Evolutionary conservation across 2,888 invertebrate species (phyloP).

Genomic region (Nomada flava): DNA sequence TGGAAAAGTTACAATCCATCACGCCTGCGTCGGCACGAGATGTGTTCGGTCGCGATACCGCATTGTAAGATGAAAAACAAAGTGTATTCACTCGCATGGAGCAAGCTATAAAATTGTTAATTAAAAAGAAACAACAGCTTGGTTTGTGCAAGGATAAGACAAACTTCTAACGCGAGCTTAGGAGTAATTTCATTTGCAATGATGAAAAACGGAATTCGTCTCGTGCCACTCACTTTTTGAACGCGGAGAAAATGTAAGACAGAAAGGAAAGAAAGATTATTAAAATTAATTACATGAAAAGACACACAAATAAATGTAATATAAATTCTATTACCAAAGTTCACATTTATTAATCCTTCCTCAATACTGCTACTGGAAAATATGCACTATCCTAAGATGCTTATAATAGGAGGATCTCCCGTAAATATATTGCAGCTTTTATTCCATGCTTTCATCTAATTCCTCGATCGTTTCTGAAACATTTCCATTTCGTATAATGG

Average conservation of each 20-base stretch:
- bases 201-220: conserved; percentile 54
- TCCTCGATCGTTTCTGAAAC: conserved; percentile 61
- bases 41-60: conserved; percentile 57
- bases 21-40: conserved; percentile 73
- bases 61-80: conserved; percentile 33
- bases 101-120: conserved; percentile 57
- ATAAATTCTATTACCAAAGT: conserved; percentile 80
- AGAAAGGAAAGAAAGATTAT: conserved; percentile 67
- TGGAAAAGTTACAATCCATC: conserved; percentile 63
- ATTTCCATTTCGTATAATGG: conserved; percentile 69
- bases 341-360: conserved; percentile 34
- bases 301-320: conserved; percentile 83
- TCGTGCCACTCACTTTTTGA: conserved; percentile 62
- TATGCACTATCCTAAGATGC: neutral
- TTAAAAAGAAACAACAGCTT: conserved; percentile 50
- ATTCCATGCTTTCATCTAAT: conserved; percentile 63
- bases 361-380: neutral
- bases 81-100: conserved; percentile 51
- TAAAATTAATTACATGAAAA: conserved; percentile 79
- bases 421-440: conserved; percentile 26
- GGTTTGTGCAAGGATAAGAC: conserved; percentile 58
- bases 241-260: conserved; percentile 57
- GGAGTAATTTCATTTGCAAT: conserved; percentile 48
- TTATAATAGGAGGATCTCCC: conserved; percentile 3
- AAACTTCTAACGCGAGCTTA: conserved; percentile 35